Conservation (phyloP, 2,797 vertebrate species). For the Sarcophilus harrisii region DNA sequence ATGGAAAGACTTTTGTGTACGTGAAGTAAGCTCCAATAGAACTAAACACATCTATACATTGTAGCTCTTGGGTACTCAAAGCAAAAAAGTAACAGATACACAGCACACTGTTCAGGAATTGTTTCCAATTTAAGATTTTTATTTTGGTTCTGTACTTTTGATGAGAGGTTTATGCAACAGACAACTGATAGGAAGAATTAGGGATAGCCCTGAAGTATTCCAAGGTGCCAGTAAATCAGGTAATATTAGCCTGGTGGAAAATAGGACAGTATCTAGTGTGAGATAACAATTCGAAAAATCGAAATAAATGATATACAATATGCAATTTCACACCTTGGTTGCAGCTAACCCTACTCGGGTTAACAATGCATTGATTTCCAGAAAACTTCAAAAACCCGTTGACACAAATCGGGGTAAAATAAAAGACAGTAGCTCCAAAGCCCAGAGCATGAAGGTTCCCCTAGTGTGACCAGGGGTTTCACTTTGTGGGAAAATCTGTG, state of each 20-base stretch:
- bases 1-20: background rate
- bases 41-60: background rate
- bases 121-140: constrained; percentile 70
- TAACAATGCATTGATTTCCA: background rate
- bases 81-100: constrained; percentile 13
- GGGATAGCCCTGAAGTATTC: constrained; percentile 19
- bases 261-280: constrained; percentile 23
- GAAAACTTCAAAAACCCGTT: constrained; percentile 14
- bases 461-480: background rate
- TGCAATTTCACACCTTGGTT: constrained; percentile 24
- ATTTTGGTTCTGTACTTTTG: constrained; percentile 69
- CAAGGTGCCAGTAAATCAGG: constrained; percentile 39
- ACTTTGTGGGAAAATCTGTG: background rate
- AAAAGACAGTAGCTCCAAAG: background rate
- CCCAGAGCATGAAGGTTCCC: background rate
- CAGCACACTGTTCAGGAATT: constrained; percentile 16
- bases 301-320: constrained; percentile 33
- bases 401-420: background rate
- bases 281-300: constrained; percentile 46
- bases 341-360: background rate
- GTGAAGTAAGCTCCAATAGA: constrained; percentile 44
- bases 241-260: background rate
- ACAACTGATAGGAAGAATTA: constrained; percentile 73
- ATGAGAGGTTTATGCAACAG: constrained; percentile 72
- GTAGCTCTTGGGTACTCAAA: constrained; percentile 30